Conservation (phyloP, 2,888 invertebrate species). For the Serripes groenlandicus region DNA sequence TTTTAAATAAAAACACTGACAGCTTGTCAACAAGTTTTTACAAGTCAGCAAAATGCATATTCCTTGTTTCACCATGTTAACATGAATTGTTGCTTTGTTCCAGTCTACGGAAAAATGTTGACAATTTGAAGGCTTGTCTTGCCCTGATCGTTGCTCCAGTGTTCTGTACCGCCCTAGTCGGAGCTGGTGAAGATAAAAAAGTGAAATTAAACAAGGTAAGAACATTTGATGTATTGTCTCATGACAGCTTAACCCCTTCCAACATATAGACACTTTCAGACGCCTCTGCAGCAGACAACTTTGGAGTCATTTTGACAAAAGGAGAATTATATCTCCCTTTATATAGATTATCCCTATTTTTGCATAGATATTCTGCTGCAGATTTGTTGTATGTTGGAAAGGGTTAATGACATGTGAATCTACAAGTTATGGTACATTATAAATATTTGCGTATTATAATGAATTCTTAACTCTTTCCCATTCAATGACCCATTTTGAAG, state of each 20-base stretch:
- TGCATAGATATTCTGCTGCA: too few species aligned
- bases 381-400: too few species aligned
- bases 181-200: constrained; percentile 95
- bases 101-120: constrained; percentile 98
- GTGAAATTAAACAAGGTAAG: constrained; percentile 94
- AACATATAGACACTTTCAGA: too few species aligned
- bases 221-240: constrained; percentile 1
- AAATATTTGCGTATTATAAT: too few species aligned
- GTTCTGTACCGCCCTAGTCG: constrained; percentile 97
- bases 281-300: neutral
- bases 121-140: constrained; percentile 96
- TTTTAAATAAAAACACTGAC: too few species aligned
- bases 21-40: too few species aligned
- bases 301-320: neutral
- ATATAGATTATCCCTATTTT: too few species aligned
- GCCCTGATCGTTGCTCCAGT: constrained; percentile 98
- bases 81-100: constrained; percentile 14
- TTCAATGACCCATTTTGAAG: too few species aligned
- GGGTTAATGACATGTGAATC: too few species aligned
- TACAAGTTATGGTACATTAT: too few species aligned
- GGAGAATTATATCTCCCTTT: neutral
- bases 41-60: too few species aligned
- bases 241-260: neutral
- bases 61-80: neutral
- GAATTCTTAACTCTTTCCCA: too few species aligned